Base-by-base conservation (phyloP, 2,888 invertebrate species). In the Agrochola circellaris region DNA sequence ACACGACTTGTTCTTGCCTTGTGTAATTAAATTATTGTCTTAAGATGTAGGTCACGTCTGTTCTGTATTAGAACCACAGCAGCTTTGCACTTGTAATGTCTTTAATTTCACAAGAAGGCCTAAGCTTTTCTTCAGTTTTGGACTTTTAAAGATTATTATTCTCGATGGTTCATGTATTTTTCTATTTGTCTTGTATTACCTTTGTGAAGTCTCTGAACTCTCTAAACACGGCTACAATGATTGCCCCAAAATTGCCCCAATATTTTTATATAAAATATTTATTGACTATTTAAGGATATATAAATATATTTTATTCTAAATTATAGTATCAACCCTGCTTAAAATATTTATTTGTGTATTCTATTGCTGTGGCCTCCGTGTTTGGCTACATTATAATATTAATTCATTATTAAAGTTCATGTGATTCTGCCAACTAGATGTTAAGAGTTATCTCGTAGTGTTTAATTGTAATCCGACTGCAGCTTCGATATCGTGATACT, bases 1-100 rank as follows among this genome's bases (percentile, higher is more conserved):
- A 91, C 89, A 90, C 85, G 85, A 91, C 89, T 90, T 89, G 87
- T 90, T 93, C 93, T 93, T 93, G 92, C 93, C 93, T 93, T 93
- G 91, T 90, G 86, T 88, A 88, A 83, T 87, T 86, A 84, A 80
- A 85, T 82, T 77, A 89, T 86, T 81, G 86, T 89, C 83, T 81
- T 64, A 87, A 89, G 82, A 67, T 83, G 82, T 89, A 85, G 85
- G 76, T 82, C 79, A 85, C 77, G 80, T 85, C 66, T 82, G 82
- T 87, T 81, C 74, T 83, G 68, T 81, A 77, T 76, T 84, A 85
- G 81, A 81, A 86, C 85, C 86, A 89, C 89, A 88, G 88, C 84
- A 82, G 73, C 72, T 82, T 75, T 61, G 77, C 84, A 83, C 82
- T 74, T 54, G 69, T 85, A 73, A 78, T 80, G 70, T 85, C 69